Conservation (phyloP, 1,140 invertebrate species). For the Drosophila asahinai region DNA sequence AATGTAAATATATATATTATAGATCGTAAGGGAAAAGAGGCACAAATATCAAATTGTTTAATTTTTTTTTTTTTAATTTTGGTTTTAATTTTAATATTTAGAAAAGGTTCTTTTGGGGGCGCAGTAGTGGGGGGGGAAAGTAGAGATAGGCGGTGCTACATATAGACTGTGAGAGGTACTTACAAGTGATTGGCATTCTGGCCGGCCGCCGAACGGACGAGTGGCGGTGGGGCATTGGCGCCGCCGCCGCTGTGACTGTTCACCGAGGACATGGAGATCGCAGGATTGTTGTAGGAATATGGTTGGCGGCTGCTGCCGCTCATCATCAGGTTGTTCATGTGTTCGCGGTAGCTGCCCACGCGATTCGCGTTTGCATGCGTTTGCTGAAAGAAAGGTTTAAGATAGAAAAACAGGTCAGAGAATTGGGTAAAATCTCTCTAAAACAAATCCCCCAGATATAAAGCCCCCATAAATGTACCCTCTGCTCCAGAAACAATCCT, state of each 20-base stretch:
- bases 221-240: constrained; percentile 76
- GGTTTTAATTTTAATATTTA: constrained; percentile 2
- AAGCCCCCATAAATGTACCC: neutral
- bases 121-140: constrained; percentile 14
- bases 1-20: constrained; percentile 24
- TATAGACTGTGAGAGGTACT: constrained; percentile 40
- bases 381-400: constrained; percentile 52
- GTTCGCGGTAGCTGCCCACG: constrained; percentile 73
- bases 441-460: neutral
- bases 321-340: constrained; percentile 80
- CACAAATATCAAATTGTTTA: constrained; percentile 33
- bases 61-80: neutral
- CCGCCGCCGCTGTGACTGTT: constrained; percentile 74
- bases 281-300: constrained; percentile 80
- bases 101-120: constrained; percentile 13
- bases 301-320: constrained; percentile 71
- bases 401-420: neutral
- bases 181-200: constrained; percentile 81
- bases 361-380: constrained; percentile 72
- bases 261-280: constrained; percentile 83
- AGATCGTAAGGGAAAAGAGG: constrained; percentile 16
- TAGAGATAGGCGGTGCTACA: constrained; percentile 23
- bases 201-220: constrained; percentile 79
- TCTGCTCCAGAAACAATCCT: no score
- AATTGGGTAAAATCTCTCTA: neutral